Evolutionary conservation across 2,113 vertebrate genomes (phyloP), one percentile per base, ranked within the genome.

Genomic region (Acanthisitta chloris): DNA sequence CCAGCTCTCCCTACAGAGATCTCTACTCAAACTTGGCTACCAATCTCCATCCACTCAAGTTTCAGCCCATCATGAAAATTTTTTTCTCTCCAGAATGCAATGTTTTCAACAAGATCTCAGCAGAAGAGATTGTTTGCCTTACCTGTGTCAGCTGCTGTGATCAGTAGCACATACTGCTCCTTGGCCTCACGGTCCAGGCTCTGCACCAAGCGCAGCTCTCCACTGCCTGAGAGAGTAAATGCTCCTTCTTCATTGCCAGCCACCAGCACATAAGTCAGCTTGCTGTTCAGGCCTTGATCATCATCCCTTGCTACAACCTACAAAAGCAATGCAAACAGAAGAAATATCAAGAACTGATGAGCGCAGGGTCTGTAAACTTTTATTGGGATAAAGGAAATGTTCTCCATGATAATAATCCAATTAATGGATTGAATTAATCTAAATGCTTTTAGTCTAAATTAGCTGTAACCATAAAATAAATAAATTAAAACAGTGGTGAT

Each of bases 221-320:
- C 99, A 1, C 92, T 98, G 52, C 98, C 97, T 0, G 99, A 99
- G 52, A 99, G 98, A 42, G 96, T 98, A 86, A 99, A 99, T 2
- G 98, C 98, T 4, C 97, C 97, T 23, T 98, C 98, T 43, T 99
- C 99, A 3, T 99, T 99, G 20, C 98, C 99, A 49, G 96, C 96
- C 20, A 97, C 96, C 7, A 99, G 98, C 76, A 98, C 71, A 15
- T 99, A 99, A 20, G 98, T 99, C 40, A 99, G 98, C 96, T 98
- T 98, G 90, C 99, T 98, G 34, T 99, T 99, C 17, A 97, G 92
- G 10, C 98, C 98, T 77, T 99, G 98, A 88, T 99, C 99, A 13
- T 99, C 99, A 1, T 99, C 99, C 80, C 98, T 98, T n/a, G 99
- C 99, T 33, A 99, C 97, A 51, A 99, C 99, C 99, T 99, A 80